Percentiles rank a stretch among this genome's conserved stretches.
These are phyloP conservation scores for Psammodynastes pulverulentus DNA, from an alignment of 2,113 vertebrate species.

Conservation along the genomic window DNA sequence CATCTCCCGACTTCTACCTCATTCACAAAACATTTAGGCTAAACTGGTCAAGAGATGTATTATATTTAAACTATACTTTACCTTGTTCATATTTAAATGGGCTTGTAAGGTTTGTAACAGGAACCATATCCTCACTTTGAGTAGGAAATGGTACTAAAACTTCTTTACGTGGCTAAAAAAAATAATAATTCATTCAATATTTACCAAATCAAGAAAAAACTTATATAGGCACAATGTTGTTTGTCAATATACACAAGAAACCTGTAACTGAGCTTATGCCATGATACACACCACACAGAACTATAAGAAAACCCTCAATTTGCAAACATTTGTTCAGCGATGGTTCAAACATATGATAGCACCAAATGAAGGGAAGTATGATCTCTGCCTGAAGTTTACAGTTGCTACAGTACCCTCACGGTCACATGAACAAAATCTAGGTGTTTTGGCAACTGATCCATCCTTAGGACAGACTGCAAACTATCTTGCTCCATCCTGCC, in stretches of 20 bases:
- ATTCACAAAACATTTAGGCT: not conserved
- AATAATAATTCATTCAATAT: not conserved
- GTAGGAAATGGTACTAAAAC: constrained; percentile 22
- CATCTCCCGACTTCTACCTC: not conserved
- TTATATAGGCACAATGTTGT: not conserved
- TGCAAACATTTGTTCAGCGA: not conserved
- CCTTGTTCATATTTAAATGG: constrained; percentile 61
- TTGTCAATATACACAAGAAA: not conserved
- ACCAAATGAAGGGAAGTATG: not conserved
- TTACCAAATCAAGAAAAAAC: not conserved
- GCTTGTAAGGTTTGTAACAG: constrained; percentile 45
- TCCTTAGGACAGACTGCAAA: not conserved
- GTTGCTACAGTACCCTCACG: not conserved
- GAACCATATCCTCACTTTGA: constrained; percentile 24
- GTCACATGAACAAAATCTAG: not conserved
- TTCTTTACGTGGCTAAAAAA: not conserved
- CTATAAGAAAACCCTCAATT: not conserved
- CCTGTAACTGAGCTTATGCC: not conserved
- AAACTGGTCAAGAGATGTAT: not conserved
- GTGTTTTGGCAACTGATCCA: not conserved
- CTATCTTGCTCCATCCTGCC: not conserved
- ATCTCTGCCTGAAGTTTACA: not conserved
- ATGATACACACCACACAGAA: not conserved
- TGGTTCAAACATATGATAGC: not conserved
- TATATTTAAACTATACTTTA: constrained; percentile 44